Percentiles rank a stretch among this genome's conserved stretches.
Conservation (phyloP, 2,888 invertebrate genomes). For the Platynereis dumerilii region DNA sequence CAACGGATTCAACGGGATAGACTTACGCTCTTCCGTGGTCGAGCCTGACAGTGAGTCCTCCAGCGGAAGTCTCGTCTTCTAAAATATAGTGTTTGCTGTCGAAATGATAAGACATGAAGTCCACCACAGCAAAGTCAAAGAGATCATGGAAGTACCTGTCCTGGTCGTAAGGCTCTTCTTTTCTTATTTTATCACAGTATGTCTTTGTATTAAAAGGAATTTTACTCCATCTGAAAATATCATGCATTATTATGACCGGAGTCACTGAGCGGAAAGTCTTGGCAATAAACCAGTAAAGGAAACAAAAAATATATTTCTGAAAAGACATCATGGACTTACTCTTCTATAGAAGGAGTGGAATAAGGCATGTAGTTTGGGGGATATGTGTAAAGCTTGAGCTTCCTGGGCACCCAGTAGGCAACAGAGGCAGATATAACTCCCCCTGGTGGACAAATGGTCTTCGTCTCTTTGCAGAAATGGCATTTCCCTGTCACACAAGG, state of each 20-base stretch:
- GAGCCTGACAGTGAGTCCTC: slow-evolving; percentile 38
- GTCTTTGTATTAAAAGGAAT: slow-evolving; percentile 36
- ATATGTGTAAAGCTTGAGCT: slow-evolving; percentile 34
- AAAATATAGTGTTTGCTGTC: slow-evolving; percentile 41
- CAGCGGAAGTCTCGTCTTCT: slow-evolving; percentile 28
- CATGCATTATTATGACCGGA: not conserved
- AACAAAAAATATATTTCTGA: too few species aligned
- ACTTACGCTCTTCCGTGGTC: slow-evolving; percentile 42
- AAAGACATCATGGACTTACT: slow-evolving; percentile 1
- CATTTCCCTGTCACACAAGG: slow-evolving; percentile 36
- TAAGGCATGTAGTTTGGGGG: slow-evolving; percentile 25
- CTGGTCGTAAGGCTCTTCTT: slow-evolving; percentile 31
- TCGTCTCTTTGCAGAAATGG: slow-evolving; percentile 30
- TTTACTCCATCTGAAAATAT: slow-evolving; percentile 34
- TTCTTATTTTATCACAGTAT: slow-evolving; percentile 33
- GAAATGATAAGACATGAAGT: slow-evolving; percentile 40
- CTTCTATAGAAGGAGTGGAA: slow-evolving; percentile 1
- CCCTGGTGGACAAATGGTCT: slow-evolving; percentile 30
- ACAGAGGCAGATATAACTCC: slow-evolving; percentile 37
- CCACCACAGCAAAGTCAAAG: slow-evolving; percentile 40
- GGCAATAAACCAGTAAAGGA: not conserved
- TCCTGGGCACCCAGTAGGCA: slow-evolving; percentile 37
- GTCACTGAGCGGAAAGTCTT: not conserved
- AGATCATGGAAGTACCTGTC: slow-evolving; percentile 35
- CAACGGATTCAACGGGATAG: too few species aligned